Conservation (phyloP, 2,888 invertebrate species). For the Dynastes maya region DNA sequence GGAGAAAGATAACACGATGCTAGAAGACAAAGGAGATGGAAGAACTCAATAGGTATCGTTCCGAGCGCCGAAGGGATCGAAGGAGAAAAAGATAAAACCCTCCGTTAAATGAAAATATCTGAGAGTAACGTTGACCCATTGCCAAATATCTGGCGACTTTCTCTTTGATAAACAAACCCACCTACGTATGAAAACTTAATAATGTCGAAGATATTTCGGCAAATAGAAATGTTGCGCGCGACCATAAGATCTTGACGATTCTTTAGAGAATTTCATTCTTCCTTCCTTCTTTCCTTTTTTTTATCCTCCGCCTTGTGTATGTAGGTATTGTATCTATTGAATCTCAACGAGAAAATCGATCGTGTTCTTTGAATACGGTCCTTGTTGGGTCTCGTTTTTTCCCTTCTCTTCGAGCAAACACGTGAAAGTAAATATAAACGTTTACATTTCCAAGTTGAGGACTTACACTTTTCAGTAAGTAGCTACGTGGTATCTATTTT, state of each 20-base stretch:
- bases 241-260: slow-evolving; percentile 35
- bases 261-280: slow-evolving; percentile 24
- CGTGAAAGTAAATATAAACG: slow-evolving; percentile 24
- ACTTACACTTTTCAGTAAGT: background rate
- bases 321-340: slow-evolving; percentile 31
- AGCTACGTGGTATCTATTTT: background rate
- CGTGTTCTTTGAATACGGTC: slow-evolving; percentile 25
- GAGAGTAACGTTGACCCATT: slow-evolving; percentile 38
- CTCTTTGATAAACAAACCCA: slow-evolving; percentile 43
- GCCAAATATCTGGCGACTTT: slow-evolving; percentile 41
- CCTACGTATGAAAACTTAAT: slow-evolving; percentile 35
- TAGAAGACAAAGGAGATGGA: background rate
- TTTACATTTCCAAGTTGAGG: background rate
- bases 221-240: slow-evolving; percentile 39
- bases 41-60: slow-evolving; percentile 21
- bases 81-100: slow-evolving; percentile 26
- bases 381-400: slow-evolving; percentile 21
- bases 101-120: slow-evolving; percentile 41
- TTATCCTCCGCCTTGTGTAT: slow-evolving; percentile 4
- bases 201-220: slow-evolving; percentile 37
- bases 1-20: slow-evolving; percentile 13
- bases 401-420: slow-evolving; percentile 17
- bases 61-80: background rate
- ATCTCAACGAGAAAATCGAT: slow-evolving; percentile 38
- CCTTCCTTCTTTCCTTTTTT: background rate